Evolutionary conservation across 2,888 invertebrate species (phyloP).

Genomic region (Ditula angustiorana): DNA sequence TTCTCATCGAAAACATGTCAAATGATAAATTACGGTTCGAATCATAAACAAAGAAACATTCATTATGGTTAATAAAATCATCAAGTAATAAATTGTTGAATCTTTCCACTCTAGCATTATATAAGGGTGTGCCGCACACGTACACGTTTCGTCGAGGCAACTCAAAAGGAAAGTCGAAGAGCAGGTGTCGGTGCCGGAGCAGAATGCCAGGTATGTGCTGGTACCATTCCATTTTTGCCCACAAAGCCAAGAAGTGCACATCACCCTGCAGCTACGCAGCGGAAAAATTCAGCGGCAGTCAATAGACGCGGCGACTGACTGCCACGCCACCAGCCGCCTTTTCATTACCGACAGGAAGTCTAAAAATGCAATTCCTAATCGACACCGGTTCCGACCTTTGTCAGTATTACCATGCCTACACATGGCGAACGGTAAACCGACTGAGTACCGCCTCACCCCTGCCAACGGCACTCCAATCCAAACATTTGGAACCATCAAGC

Average conservation of each 20-base stretch:
- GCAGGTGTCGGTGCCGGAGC: neutral
- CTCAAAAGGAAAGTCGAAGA: neutral
- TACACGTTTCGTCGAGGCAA: neutral
- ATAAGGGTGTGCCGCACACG: conserved; percentile 6
- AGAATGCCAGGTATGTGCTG: neutral
- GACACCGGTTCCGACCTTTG: conserved; percentile 14
- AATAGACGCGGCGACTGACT: neutral
- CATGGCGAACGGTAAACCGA: neutral
- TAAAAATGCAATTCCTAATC: conserved; percentile 2
- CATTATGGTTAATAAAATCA: neutral
- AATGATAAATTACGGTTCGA: neutral
- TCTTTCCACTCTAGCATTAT: conserved; percentile 6
- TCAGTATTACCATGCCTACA: neutral
- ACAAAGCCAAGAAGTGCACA: neutral
- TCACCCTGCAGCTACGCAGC: neutral
- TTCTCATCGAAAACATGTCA: neutral
- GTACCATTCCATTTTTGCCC: neutral
- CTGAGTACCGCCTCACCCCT: conserved; percentile 9
- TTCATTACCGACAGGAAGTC: conserved; percentile 4
- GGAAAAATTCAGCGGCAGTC: neutral
- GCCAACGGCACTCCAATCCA: conserved; percentile 32
- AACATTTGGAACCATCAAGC: conserved; percentile 19
- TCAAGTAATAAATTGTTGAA: neutral
- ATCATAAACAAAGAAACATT: conserved; percentile 12
- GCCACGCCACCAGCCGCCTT: neutral